phyloP scores from a whole-genome alignment of 2,113 vertebrate species.

The Ailuropoda melanoleuca region DNA sequence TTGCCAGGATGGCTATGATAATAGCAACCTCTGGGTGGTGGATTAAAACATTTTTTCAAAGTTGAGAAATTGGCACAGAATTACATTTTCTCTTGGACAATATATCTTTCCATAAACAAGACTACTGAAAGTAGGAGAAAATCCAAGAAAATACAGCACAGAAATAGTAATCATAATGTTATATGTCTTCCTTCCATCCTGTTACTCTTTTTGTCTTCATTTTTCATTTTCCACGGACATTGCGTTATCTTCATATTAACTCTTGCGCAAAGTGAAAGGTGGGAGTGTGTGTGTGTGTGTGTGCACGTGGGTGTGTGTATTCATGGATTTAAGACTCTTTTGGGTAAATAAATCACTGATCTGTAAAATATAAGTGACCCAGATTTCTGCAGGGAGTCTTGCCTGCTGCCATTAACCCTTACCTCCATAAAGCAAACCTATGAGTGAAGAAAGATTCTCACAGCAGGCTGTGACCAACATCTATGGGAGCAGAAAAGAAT shows the following conservation, averaged over 20 bases:
- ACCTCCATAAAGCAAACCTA: not conserved
- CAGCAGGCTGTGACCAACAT: not conserved
- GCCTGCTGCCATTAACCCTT: not conserved
- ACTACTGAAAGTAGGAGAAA: not conserved
- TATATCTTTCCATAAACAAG: not conserved
- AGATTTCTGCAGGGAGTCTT: not conserved
- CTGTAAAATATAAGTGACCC: constrained; percentile 31
- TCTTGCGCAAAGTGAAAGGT: not conserved
- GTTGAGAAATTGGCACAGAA: not conserved
- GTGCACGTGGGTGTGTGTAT: not conserved
- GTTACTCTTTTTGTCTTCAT: constrained; percentile 11
- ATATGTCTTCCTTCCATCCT: not conserved
- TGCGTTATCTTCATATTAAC: not conserved
- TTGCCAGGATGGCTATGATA: not conserved
- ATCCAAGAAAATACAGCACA: not conserved
- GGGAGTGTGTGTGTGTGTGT: not conserved
- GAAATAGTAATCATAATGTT: not conserved
- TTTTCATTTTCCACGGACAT: not conserved
- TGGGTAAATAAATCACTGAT: not conserved
- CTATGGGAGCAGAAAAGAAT: not conserved
- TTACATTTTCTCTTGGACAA: not conserved
- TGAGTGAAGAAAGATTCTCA: not conserved
- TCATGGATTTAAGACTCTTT: not conserved
- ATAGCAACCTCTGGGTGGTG: not conserved
- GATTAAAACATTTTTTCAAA: not conserved